A percentile compares a stretch with the other conserved stretches of the same genome.
Evolutionary conservation across 1,140 invertebrate genomes (phyloP).

Genomic region (Apis laboriosa): DNA sequence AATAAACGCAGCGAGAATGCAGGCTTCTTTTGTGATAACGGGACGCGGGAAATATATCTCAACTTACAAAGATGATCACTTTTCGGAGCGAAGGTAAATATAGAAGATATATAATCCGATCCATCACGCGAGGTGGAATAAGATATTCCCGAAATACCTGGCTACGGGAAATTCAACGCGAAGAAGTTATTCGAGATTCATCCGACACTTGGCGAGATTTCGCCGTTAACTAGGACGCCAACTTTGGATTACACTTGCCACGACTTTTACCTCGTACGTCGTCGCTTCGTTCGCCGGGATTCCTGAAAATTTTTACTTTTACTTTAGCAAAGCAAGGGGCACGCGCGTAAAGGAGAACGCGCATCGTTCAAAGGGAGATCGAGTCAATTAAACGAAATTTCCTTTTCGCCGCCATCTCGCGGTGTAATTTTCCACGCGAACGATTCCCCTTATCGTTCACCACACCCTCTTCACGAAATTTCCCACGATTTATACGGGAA

Average conservation of each 20-base stretch:
- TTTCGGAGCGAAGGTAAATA: no score
- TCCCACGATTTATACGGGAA: conserved; percentile 11
- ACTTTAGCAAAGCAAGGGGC: no score
- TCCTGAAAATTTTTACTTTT: background rate
- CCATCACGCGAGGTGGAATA: background rate
- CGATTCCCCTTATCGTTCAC: background rate
- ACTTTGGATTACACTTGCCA: background rate
- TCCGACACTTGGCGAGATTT: background rate
- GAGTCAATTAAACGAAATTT: background rate
- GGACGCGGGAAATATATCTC: no score
- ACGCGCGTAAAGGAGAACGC: background rate
- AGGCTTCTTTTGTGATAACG: no score
- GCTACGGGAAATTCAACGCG: background rate
- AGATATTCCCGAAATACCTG: background rate
- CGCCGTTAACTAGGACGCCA: background rate
- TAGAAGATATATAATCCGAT: background rate
- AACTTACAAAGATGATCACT: no score
- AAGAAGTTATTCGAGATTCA: background rate
- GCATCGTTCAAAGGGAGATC: background rate
- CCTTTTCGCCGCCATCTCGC: background rate
- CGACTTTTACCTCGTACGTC: background rate
- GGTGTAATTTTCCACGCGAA: background rate
- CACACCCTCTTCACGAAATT: background rate
- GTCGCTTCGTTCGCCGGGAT: background rate
- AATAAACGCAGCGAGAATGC: no score